Base-by-base conservation (phyloP, 2,113 vertebrate species). In the Mixornis gularis region DNA sequence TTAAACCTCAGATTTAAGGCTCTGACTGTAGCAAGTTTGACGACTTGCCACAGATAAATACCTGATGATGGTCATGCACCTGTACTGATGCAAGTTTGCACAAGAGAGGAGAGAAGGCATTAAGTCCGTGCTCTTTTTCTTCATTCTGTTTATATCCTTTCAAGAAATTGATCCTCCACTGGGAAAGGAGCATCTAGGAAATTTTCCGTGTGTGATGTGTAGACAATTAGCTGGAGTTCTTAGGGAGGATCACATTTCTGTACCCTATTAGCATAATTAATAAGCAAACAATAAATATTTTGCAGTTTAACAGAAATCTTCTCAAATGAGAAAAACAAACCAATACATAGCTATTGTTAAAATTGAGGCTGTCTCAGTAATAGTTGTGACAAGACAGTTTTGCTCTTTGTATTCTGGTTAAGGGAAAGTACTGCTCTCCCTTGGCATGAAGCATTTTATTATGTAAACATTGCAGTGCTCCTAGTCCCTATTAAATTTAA, bases 311-410 rank as follows among this genome's bases (percentile, higher is more conserved):
- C 34, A 40, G 26, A 8, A 34, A 53, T 58, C 74, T 71, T 79
- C 7, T 73, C 26, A 55, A 63, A 62, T 27, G 66, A 5, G 24
- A 60, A 52, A 76, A 76, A 79, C 27, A 7, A 68, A 72, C 18
- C 14, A 70, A 60, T 20, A 29, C 6, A 13, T 32, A 41, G 9
- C 6, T 65, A 29, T 43, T 11, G 6, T 71, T 73, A 66, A 79
- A 80, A 74, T 6, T 3, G 0, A 0, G 0, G 3, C 44, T 68
- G 48, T 48, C 43, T 65, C 56, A 24, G 12, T 51, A 58, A 77
- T 3, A 40, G 9, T 5, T 64, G 17, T 70, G 48, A 48, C 25
- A 81, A 55, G 44, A 36, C 21, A 46, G 20, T 64, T 74, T 48
- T 66, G 21, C 20, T 65, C 9, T 65, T 73, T 66, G 43, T 36